Evolutionary conservation across 1,140 invertebrate genomes (phyloP), one percentile per base, ranked within the genome.

Genomic region (Mamestra configurata): DNA sequence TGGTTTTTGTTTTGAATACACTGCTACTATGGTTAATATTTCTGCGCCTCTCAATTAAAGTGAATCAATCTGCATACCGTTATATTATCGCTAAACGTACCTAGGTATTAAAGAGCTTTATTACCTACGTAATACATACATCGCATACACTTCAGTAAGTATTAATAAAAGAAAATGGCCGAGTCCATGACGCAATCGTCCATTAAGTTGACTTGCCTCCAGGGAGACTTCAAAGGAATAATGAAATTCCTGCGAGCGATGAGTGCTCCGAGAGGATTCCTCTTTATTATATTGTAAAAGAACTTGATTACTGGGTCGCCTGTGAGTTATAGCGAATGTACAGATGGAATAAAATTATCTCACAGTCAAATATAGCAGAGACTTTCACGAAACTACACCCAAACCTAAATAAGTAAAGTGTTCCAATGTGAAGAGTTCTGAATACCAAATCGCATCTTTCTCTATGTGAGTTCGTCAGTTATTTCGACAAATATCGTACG

Each of bases 231-330:
- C 4, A 37, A 40, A 40, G 35, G 35, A 40, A 20, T 66, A 66
- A 66, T 66, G 61, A 66, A 66, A 66, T 66, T 66, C 61, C 61
- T 27, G 22, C 22, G n/a, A n/a, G n/a, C n/a, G n/a, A n/a, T 1
- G 6, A 37, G 31, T 18, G 59, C 61, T 59, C 24, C 11, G 35
- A 35, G 35, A 43, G 37, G 8, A 37, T 40, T 66, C 10, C 18
- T 11, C 20, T 22, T 66, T 64, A 61, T 64, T 64, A 64, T 37
- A 66, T 66, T 66, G 61, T 66, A 40, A 20, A 66, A 20, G 61
- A 8, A 66, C 2, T 66, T 40, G 35, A 66, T 66, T 40, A 22
- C 35, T 40, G 13, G 35, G 35, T 43, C 43, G 43, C 13, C 43
- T 49, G 1, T n/a, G 43, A n/a, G 4, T 49, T 49, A 49, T 49